phyloP scores from a whole-genome alignment of 1,140 invertebrate species.

The Nebria ingens region DNA sequence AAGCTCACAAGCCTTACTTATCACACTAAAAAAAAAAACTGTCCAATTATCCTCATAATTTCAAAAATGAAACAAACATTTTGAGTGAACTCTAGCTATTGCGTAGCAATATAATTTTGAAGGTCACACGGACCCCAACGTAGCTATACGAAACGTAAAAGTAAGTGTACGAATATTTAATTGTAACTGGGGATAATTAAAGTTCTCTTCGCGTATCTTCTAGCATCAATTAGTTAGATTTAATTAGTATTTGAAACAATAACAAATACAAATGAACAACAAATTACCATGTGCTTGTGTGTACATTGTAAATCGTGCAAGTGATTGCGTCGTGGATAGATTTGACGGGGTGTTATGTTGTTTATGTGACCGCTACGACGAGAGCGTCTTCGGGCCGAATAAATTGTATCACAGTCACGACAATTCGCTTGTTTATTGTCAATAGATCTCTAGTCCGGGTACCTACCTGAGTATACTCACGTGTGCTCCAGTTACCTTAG shows the following conservation, averaged over 20 bases:
- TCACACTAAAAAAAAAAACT: too few species aligned
- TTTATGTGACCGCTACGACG: neutral
- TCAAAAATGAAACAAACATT: too few species aligned
- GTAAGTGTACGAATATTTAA: neutral
- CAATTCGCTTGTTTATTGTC: neutral
- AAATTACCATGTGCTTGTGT: neutral
- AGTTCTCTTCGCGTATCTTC: neutral
- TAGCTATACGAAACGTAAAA: too few species aligned
- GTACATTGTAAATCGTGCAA: neutral
- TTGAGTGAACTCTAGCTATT: too few species aligned
- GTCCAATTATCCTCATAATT: too few species aligned
- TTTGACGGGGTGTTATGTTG: neutral
- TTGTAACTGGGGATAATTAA: neutral
- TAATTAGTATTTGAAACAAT: neutral
- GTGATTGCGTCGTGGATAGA: neutral
- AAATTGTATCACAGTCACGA: slow-evolving; percentile 4
- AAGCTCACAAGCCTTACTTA: too few species aligned
- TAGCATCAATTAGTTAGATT: neutral
- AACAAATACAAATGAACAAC: neutral
- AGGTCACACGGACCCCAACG: too few species aligned
- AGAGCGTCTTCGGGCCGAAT: neutral
- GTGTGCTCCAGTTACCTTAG: neutral
- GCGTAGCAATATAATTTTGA: too few species aligned
- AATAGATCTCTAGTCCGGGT: neutral
- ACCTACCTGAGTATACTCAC: neutral